phyloP scores from a whole-genome alignment of 2,797 vertebrate genomes.

The Sebastes diaconus region DNA sequence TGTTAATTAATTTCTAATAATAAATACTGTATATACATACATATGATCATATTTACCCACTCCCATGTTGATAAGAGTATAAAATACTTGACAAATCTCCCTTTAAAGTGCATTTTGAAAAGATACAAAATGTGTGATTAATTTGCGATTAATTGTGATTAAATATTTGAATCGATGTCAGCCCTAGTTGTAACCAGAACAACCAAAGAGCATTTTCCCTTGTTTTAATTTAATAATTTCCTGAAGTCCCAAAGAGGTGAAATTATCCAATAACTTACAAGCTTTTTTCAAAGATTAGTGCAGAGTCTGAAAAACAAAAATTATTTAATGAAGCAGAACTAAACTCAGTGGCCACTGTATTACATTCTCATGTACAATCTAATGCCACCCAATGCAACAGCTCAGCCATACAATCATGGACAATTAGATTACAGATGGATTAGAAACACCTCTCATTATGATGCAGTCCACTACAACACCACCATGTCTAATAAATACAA shows the following conservation, averaged over 20 bases:
- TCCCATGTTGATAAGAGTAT: too few relatives aligned
- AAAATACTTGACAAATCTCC: too few relatives aligned
- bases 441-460: not conserved
- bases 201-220: not conserved
- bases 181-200: not conserved
- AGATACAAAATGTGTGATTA: too few relatives aligned
- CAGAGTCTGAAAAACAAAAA: not conserved
- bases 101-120: too few relatives aligned
- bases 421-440: not conserved
- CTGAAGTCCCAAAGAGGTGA: not conserved
- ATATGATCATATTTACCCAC: too few relatives aligned
- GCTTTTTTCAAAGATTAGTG: not conserved
- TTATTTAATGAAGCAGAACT: not conserved
- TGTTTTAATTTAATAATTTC: not conserved
- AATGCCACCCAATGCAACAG: not conserved
- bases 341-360: too few relatives aligned
- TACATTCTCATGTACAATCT: not conserved
- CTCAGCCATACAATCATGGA: not conserved
- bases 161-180: too few relatives aligned
- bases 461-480: not conserved
- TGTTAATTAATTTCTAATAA: too few relatives aligned
- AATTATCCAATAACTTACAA: not conserved
- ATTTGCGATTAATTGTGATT: too few relatives aligned
- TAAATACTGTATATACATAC: too few relatives aligned
- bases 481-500: not conserved